Evolutionary conservation across 64 coral and sea anemone species (phyloP).

Genomic region (Montipora efflorescens): DNA sequence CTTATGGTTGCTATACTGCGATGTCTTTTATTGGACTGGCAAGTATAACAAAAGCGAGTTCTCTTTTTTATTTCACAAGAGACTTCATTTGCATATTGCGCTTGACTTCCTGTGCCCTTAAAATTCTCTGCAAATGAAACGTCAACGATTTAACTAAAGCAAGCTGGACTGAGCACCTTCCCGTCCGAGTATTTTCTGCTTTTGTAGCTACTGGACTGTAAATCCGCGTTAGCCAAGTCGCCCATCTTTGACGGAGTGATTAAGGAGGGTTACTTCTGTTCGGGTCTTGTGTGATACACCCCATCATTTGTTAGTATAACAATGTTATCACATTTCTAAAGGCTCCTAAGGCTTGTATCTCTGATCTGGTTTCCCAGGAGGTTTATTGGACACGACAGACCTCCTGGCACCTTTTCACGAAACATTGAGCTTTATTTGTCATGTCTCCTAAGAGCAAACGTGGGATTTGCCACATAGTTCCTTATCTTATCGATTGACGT

Average conservation of each 20-base stretch:
- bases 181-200: no score
- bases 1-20: not conserved
- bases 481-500: constrained; percentile 80
- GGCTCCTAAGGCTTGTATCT: not conserved
- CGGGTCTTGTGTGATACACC: not conserved
- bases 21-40: not conserved
- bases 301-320: not conserved
- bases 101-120: constrained; percentile 27
- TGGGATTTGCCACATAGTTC: constrained; percentile 28
- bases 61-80: not conserved
- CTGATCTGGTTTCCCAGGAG: constrained; percentile 36
- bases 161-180: not conserved
- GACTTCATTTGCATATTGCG: constrained; percentile 22
- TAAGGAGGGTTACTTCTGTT: not conserved
- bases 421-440: constrained; percentile 42
- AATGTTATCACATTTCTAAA: constrained; percentile 51
- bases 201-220: not conserved
- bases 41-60: constrained; percentile 12
- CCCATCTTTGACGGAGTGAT: not conserved
- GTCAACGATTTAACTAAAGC: not conserved
- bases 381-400: constrained; percentile 42
- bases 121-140: constrained; percentile 5
- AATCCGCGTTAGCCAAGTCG: not conserved
- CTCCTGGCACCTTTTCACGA: constrained; percentile 62
- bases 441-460: constrained; percentile 97